Base-by-base conservation (phyloP, 2,888 invertebrate species). In the Biston betularia region DNA sequence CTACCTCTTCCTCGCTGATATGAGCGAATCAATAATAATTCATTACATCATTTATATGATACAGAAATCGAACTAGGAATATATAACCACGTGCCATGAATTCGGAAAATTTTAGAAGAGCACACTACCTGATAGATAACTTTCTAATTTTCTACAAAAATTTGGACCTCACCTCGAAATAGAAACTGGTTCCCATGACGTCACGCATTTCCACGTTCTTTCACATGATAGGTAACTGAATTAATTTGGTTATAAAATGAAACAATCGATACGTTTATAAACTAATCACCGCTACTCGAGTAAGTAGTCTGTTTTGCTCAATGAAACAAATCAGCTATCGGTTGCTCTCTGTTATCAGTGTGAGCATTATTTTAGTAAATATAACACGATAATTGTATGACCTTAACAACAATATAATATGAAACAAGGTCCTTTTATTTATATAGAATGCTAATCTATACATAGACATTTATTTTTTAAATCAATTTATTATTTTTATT, bases 181-280 rank as follows among this genome's bases (percentile, higher is more conserved):
- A 75, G 63, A 84, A 71, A 70, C 74, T 65, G 56, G 80, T 76
- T 73, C 83, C 85, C 85, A 85, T 84, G 70, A 74, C 76, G 75
- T 75, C 72, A 77, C 77, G 67, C 11, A 54, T 59, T 38, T 59
- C 56, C 70, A 68, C 65, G 55, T 52, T 65, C 63, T 24, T 53
- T 35, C 67, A 71, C 68, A 59, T 55, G 33, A 48, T 44, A 24
- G 24, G n/a, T n/a, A 62, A 40, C 45, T 67, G 72, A 60, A 52
- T 38, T 66, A 65, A 65, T 74, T 63, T 58, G 61, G 50, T 68
- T 63, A 60, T 63, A 57, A 69, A 63, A 58, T 72, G 68, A 61
- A 64, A 63, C 71, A 72, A 80, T 81, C 76, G 79, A 85, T 86
- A 84, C 79, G 68, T 83, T 89, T 89, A 89, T 75, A 70, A 76